Base-by-base conservation (phyloP, 2,797 vertebrate species). In the Microchirus variegatus region DNA sequence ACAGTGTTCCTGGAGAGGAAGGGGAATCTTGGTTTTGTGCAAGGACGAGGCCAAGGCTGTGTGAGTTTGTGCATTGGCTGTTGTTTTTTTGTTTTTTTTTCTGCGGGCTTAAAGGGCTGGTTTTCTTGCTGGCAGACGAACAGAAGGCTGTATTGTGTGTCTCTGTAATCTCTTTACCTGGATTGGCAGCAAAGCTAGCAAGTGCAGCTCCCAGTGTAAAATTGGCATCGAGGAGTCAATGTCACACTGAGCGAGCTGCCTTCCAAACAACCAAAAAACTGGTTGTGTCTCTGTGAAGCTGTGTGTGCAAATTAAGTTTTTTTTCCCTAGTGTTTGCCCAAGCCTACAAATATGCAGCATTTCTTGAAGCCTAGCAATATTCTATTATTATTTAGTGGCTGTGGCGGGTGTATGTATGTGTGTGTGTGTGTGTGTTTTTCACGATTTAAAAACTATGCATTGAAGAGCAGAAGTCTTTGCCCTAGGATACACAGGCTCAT, bases 151-250 rank as follows among this genome's bases (percentile, higher is more conserved):
- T 83, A 92, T 93, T 93, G 93, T 94, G 90, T 90, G 84, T 77
- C 86, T 89, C 87, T 93, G 89, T 93, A 93, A 94, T 93, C 92
- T 92, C 87, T 91, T 93, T 93, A 93, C 93, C 92, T 93, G 91
- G 90, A 91, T 92, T 89, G 86, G 86, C 87, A 88, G 87, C 87
- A 82, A 89, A 85, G 82, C 88, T 85, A 87, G 86, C 83, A 87
- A 85, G 83, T 85, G 83, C 83, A 81, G 86, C 88, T 86, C 82
- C 75, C 85, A 85, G 84, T 88, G 89, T 83, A 82, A 87, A 89
- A 87, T 87, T 88, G 88, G 89, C 89, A 88, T 87, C n/a, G 78
- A 85, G 70, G 85, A 90, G 89, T 88, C 89, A 89, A 86, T 88
- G 90, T 88, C 87, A 87, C 87, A 89, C 86, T 71, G 82, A 85